Conservation (phyloP, 2,797 vertebrate genomes). For the Rhinogobio ventralis region DNA sequence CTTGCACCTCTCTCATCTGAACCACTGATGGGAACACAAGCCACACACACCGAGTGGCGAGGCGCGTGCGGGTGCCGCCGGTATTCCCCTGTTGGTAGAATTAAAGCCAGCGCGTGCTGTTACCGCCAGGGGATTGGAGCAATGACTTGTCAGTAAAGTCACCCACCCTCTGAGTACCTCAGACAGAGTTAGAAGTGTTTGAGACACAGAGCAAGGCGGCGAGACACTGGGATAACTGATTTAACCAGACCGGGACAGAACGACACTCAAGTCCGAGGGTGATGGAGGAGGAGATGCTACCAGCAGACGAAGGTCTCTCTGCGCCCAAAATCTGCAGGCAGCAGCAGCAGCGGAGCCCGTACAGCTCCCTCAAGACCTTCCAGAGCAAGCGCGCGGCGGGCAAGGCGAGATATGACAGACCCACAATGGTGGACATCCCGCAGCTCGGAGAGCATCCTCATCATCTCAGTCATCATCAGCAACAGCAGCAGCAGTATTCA, state of each 20-base stretch:
- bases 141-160: constrained; percentile 88
- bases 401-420: constrained; percentile 88
- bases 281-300: constrained; percentile 89
- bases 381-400: constrained; percentile 83
- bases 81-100: constrained; percentile 72
- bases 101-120: constrained; percentile 57
- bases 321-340: constrained; percentile 89
- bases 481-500: constrained; percentile 78
- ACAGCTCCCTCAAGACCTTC: constrained; percentile 89
- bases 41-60: background rate
- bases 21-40: constrained; percentile 53
- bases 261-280: constrained; percentile 55
- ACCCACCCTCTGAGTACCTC: constrained; percentile 74
- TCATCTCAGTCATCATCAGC: constrained; percentile 75
- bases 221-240: constrained; percentile 70
- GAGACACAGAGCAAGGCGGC: constrained; percentile 67
- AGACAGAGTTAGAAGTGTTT: constrained; percentile 65
- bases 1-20: constrained; percentile 43
- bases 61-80: constrained; percentile 73
- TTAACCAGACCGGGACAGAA: constrained; percentile 71
- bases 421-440: constrained; percentile 88
- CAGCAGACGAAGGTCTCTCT: constrained; percentile 89
- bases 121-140: constrained; percentile 90
- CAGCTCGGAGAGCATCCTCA: constrained; percentile 82
- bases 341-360: constrained; percentile 88